Conservation (phyloP, 2,113 vertebrate genomes). For the Copsychus sechellarum region DNA sequence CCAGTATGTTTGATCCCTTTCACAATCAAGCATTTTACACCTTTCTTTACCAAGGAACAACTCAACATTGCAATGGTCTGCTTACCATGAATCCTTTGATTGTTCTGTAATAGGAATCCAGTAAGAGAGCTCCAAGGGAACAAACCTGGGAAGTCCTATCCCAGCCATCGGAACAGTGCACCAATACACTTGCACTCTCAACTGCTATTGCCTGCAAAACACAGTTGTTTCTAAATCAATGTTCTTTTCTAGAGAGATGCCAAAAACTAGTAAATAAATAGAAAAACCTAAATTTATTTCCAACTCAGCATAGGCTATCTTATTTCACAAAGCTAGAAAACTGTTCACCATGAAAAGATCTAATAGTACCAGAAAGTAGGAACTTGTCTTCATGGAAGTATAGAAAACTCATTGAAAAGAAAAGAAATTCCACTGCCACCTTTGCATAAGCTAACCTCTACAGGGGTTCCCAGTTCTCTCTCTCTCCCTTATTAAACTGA, state of each 20-base stretch:
- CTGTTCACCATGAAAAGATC: not conserved
- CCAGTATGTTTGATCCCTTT: not conserved
- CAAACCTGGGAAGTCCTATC: constrained; percentile 97
- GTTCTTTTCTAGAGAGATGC: not conserved
- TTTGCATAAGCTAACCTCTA: not conserved
- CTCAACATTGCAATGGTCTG: not conserved
- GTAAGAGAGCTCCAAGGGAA: constrained; percentile 87
- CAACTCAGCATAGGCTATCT: not conserved
- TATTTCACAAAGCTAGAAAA: not conserved
- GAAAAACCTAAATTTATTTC: not conserved
- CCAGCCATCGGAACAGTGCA: constrained; percentile 98
- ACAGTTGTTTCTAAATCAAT: not conserved
- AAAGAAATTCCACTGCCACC: not conserved
- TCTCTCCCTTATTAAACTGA: not conserved
- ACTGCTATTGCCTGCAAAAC: constrained; percentile 84
- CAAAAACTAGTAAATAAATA: not conserved
- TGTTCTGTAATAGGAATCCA: constrained; percentile 96
- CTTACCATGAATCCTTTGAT: constrained; percentile 96
- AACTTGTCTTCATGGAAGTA: not conserved
- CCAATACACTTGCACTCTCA: constrained; percentile 91
- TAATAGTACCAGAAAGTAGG: not conserved
- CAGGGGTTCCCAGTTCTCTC: not conserved
- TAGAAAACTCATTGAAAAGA: not conserved
- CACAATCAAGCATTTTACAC: not conserved
- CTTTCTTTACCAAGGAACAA: not conserved